Base-by-base conservation (phyloP, 2,888 invertebrate genomes). In the Machimus rusticus region DNA sequence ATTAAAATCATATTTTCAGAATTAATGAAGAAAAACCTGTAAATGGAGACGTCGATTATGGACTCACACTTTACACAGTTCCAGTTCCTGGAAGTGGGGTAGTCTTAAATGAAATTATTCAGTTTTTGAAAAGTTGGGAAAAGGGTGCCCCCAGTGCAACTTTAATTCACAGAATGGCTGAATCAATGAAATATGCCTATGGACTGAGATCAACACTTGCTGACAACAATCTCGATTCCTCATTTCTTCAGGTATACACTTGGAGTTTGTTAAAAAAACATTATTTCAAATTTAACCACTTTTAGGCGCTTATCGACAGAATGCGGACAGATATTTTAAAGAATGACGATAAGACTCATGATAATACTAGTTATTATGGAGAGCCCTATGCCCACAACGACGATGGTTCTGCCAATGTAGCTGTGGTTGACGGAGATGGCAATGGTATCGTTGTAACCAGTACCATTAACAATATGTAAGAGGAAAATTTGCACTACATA, bases 131-230 rank as follows among this genome's bases (percentile, higher is more conserved):
- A 51, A 14, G 43, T 0, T 43, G 79, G 89, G 93, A 98, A 90
- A 94, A 94, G 86, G 94, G 93, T 12, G 86, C 5, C 77, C 87
- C 19, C 51, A n/a, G 55, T 8, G 66, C 55, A 16, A 57, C 55
- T 3, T 31, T 8, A 51, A 8, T 31, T 8, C 99, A 99, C 90
- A 95, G 97, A 89, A 94, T 98, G 89, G 93, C 96, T 9, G 99
- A 99, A 92, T 94, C 96, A 5, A 97, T 98, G 93, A 99, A 99
- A 92, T 98, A 96, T 93, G 98, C 96, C 23, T 98, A 96, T 92
- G 98, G 97, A 1, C 95, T 95, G 91, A 94, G 99, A 89, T 96
- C 97, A 0, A 94, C 95, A 89, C 93, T 99, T 89, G 43, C 74
- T 1, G 99, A 99, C 93, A 93, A 90, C 9, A 90, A 91, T 66